Base-by-base conservation (phyloP, 1,140 invertebrate species). In the Camponotus floridanus region DNA sequence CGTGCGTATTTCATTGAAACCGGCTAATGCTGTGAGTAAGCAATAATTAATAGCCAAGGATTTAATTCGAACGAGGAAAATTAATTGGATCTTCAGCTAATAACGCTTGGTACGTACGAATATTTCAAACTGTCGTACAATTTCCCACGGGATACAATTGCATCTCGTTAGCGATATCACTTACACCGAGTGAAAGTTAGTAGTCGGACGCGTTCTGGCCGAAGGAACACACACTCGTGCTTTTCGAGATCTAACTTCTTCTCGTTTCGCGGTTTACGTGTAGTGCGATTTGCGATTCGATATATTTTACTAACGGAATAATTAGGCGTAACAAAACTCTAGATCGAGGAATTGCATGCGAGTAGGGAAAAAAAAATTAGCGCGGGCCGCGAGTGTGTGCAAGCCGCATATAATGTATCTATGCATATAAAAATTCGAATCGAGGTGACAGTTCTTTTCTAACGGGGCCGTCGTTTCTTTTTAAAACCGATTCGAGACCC, bases 21-120 rank as follows among this genome's bases (percentile, higher is more conserved):
- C 76, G 79, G 76, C 88, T 76, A 68, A 87, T 85, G 86, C 73
- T 76, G 76, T 87, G 87, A 88, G 87, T 71, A 74, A 79, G 26
- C 61, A 59, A 88, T 73, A 74, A 57, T 86, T 81, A 70, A 73
- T 83, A 83, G 57, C n/a, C 51, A 61, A 80, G 26, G 45, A 55
- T 81, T 80, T 31, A 87, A 18, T 51, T 68, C 48, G 18, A 86
- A 62, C 13, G 33, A n/a, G 59, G 13, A 64, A 26, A 45, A 74
- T 76, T 42, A 86, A 65, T 71, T 48, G 57, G 33, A 39, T 36
- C 59, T 81, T 86, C 59, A 70, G 64, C 68, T 80, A 80, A 80
- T 57, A 80, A 80, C 64, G 64, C 65, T 83, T 74, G 68, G 13
- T 64, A 64, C 42, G 51, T 55, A 48, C 76, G 70, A 83, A 55